Conservation (phyloP, 2,797 vertebrate genomes). For the Smutsia temminckii region DNA sequence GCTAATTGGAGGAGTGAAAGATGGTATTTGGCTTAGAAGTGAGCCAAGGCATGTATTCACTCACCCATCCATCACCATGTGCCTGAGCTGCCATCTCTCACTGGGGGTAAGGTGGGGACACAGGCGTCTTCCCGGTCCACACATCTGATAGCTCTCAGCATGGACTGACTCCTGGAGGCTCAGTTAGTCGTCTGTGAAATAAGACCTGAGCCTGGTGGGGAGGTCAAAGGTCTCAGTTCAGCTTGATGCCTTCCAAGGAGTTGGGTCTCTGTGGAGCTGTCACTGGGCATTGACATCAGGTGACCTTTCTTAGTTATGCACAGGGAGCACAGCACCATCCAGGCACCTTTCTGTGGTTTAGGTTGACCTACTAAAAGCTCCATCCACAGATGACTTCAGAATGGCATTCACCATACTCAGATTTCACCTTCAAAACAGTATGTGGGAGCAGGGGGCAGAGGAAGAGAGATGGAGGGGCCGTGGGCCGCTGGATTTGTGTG, state of each 20-base stretch:
- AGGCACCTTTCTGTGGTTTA: background rate
- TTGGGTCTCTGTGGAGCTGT: background rate
- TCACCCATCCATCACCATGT: background rate
- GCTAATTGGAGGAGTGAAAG: background rate
- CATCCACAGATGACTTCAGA: background rate
- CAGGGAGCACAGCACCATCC: background rate
- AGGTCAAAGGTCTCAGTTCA: background rate
- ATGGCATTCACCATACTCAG: background rate
- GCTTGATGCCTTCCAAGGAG: background rate
- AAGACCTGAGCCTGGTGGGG: background rate
- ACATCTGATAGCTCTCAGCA: background rate
- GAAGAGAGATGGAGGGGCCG: background rate
- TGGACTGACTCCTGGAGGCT: background rate
- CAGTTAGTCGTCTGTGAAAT: conserved; percentile 14
- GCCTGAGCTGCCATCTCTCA: conserved; percentile 24
- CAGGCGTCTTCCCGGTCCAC: background rate
- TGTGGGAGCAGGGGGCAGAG: fast-evolving
- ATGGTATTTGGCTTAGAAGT: background rate
- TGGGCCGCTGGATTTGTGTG: background rate
- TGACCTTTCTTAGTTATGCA: background rate
- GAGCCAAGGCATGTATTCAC: background rate
- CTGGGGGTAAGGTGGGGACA: background rate
- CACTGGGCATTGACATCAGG: background rate
- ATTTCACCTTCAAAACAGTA: conserved; percentile 23
- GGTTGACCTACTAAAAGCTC: background rate